These are phyloP conservation scores for Mimas tiliae DNA, from an alignment of 2,888 invertebrate genomes.

Conservation along the genomic window DNA sequence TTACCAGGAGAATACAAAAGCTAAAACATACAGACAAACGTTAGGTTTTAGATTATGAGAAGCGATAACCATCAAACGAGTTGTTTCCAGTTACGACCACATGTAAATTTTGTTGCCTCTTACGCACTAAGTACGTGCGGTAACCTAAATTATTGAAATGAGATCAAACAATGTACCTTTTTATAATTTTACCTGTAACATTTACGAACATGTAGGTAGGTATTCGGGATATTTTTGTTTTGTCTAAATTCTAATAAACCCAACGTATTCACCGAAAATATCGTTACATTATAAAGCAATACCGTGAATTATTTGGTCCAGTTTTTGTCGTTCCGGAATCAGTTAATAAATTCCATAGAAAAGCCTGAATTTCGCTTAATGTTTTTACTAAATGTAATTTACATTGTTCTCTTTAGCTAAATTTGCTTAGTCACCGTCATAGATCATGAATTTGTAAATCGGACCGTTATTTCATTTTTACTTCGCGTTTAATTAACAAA, in stretches of 20 bases:
- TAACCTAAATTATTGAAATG: not conserved
- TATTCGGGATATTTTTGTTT: no score
- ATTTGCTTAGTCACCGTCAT: not conserved
- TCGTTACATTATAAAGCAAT: no score
- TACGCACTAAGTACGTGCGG: conserved; percentile 10
- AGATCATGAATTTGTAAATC: no score
- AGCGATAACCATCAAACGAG: conserved; percentile 10
- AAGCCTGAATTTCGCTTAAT: not conserved
- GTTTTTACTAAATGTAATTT: not conserved
- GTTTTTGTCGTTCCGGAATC: not conserved
- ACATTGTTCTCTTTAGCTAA: not conserved
- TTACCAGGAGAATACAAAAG: not conserved
- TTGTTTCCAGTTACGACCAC: conserved; percentile 16
- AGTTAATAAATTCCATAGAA: not conserved
- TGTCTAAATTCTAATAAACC: no score
- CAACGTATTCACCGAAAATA: no score
- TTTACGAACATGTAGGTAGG: no score
- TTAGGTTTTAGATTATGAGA: not conserved
- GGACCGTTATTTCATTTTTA: not conserved
- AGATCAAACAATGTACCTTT: no score
- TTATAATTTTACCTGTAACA: not conserved
- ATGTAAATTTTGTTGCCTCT: conserved; percentile 19
- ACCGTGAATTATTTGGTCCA: not conserved
- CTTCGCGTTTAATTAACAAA: not conserved
- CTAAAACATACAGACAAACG: not conserved